Conservation (phyloP, 2,797 vertebrate species). For the Hemitrygon akajei region DNA sequence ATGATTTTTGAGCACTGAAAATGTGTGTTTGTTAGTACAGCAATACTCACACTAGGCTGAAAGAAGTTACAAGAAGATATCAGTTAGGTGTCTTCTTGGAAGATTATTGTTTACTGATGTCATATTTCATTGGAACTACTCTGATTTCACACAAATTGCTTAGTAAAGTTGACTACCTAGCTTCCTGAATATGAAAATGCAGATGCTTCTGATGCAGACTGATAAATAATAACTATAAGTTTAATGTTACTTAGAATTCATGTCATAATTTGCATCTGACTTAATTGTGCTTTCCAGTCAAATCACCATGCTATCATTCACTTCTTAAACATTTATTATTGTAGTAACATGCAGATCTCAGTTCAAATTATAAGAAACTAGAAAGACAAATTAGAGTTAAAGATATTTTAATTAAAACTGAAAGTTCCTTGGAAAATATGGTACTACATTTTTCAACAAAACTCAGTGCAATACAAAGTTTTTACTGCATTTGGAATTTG, state of each 20-base stretch:
- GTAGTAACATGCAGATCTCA: neutral
- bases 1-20: neutral
- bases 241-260: too few species aligned
- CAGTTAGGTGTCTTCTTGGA: neutral
- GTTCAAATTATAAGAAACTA: neutral
- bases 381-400: neutral
- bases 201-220: too few species aligned
- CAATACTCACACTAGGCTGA: neutral
- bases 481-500: neutral
- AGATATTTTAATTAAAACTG: neutral
- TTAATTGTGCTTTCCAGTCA: neutral
- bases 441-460: neutral
- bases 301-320: neutral
- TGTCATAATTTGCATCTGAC: neutral
- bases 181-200: too few species aligned
- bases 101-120: too few species aligned
- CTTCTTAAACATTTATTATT: neutral
- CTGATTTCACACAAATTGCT: too few species aligned
- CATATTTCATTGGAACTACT: too few species aligned
- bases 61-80: neutral
- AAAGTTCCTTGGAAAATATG: neutral
- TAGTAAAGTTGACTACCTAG: too few species aligned
- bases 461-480: neutral
- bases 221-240: too few species aligned
- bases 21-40: neutral